A percentile compares a stretch with the other conserved stretches of the same genome.
Conservation (phyloP, 2,797 vertebrate species). For the Muscicapa comitata region DNA sequence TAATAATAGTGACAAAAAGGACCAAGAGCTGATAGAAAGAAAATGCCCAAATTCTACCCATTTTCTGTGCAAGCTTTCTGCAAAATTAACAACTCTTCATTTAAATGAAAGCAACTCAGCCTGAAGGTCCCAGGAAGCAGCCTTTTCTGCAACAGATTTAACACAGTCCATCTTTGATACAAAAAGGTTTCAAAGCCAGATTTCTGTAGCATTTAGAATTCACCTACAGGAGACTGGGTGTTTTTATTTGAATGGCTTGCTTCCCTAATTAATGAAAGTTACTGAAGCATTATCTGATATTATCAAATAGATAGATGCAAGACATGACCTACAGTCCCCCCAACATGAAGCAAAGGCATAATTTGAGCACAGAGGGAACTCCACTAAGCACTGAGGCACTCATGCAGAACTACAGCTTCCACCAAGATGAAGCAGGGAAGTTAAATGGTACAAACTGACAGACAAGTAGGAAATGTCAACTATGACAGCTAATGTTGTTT, state of each 20-base stretch:
- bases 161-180: neutral
- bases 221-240: neutral
- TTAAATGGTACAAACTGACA: conserved; percentile 3
- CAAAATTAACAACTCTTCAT: neutral
- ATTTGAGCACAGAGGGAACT: conserved; percentile 56
- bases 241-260: neutral
- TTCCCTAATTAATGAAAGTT: neutral
- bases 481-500: neutral
- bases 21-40: conserved; percentile 74
- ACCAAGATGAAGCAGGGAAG: conserved; percentile 37
- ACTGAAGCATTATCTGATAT: neutral
- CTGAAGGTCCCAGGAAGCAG: neutral
- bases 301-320: neutral
- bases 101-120: neutral
- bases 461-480: neutral
- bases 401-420: conserved; percentile 25
- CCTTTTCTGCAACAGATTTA: neutral
- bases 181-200: neutral
- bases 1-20: conserved; percentile 74
- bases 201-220: neutral
- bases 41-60: conserved; percentile 80
- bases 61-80: conserved; percentile 24
- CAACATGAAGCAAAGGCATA: conserved; percentile 40
- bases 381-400: neutral
- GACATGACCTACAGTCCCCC: neutral